Evolutionary conservation across 2,113 vertebrate species (phyloP), one percentile per base, ranked within the genome.

Genomic region (Limanda limanda): DNA sequence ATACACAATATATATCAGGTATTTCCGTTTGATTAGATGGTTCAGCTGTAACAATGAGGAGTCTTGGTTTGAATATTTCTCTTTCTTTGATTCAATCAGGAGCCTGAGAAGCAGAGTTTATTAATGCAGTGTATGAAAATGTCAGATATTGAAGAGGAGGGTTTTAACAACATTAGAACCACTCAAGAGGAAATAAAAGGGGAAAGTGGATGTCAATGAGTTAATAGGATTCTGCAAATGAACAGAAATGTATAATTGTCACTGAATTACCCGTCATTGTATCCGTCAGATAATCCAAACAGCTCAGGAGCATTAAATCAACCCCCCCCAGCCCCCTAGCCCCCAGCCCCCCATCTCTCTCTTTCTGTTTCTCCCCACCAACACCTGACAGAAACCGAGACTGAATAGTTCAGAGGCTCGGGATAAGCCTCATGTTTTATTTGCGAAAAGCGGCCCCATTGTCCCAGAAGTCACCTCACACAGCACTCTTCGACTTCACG

Each of bases 351-450:
- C 11, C 35, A n/a, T 18, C 35, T 31, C 60, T 51, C 55, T 69
- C 63, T 67, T 83, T 71, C 56, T 63, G 31, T 42, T 42, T 42
- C 40, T 42, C 40, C 75, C 61, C 83, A 40, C 81, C 79, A 87
- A 85, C 87, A 92, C 90, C 90, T 90, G 79, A 89, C 80, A 92
- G 80, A 91, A 91, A 76, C 79, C 27, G 81, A 87, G 85, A 84
- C 77, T 81, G 77, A 75, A 83, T 74, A 82, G 87, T 84, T 82
- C 78, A 70, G 82, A 91, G 79, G 83, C 89, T 91, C 78, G 77
- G 80, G 86, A 87, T 91, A 90, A 92, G 88, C 90, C 90, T 94
- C 93, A 93, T 93, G 92, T 93, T 94, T 94, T 94, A 94, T 93
- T 94, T 89, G 92, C 76, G 74, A 91, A 92, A 93, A 94, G 91